phyloP scores from a whole-genome alignment of 2,113 vertebrate species.

The Psophia crepitans region DNA sequence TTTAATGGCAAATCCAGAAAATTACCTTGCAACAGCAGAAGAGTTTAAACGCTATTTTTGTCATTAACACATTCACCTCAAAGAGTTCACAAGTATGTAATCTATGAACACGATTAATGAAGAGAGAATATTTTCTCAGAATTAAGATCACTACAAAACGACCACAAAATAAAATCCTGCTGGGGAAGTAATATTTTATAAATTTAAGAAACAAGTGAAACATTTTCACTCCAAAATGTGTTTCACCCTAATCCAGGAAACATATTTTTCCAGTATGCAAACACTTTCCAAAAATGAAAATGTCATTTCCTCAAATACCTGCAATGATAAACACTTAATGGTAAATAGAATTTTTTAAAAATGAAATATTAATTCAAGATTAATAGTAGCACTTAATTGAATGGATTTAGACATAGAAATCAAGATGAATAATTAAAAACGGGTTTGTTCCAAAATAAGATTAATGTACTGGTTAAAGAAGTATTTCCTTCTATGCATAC shows the following conservation, averaged over 20 bases:
- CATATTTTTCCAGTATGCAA: not conserved
- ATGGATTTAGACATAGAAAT: not conserved
- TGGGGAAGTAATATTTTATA: not conserved
- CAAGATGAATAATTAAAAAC: not conserved
- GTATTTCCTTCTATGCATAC: not conserved
- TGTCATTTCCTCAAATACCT: not conserved
- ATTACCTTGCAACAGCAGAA: not conserved
- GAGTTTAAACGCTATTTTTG: not conserved
- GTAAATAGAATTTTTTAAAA: not conserved
- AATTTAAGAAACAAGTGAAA: not conserved
- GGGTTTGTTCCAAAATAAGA: not conserved
- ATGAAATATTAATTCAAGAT: not conserved
- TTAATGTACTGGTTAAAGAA: not conserved
- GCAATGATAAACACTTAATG: not conserved
- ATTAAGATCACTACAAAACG: not conserved
- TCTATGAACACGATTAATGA: not conserved
- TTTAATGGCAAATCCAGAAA: not conserved
- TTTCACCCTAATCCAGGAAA: not conserved
- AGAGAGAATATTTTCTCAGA: not conserved
- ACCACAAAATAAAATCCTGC: not conserved
- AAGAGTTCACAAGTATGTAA: not conserved
- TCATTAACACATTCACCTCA: not conserved
- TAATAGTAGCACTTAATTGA: not conserved
- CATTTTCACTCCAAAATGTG: not conserved
- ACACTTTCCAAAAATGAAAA: not conserved